Evolutionary conservation across 1,140 invertebrate genomes (phyloP).

Genomic region (Uloborus diversus): DNA sequence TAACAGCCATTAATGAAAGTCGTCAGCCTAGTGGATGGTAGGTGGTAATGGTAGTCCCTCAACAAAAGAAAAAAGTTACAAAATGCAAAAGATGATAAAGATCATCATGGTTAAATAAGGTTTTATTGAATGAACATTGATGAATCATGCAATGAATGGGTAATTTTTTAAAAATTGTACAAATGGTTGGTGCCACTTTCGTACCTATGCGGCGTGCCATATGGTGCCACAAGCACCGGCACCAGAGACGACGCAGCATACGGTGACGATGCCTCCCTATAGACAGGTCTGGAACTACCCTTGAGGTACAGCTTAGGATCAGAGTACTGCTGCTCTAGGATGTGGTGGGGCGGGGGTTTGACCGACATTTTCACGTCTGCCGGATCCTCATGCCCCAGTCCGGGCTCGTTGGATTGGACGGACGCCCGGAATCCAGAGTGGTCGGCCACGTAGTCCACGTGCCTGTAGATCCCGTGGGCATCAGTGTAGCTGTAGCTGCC

Average conservation of each 20-base stretch:
- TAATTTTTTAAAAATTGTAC: too few species aligned
- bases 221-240: not conserved
- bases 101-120: too few species aligned
- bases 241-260: slow-evolving; percentile 1
- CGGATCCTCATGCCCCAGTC: slow-evolving; percentile 38
- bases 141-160: too few species aligned
- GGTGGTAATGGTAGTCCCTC: too few species aligned
- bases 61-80: too few species aligned
- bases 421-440: slow-evolving; percentile 58
- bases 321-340: slow-evolving; percentile 9
- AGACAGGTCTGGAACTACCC: not conserved
- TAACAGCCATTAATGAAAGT: too few species aligned
- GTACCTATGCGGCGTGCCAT: too few species aligned
- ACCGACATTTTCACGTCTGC: slow-evolving; percentile 28
- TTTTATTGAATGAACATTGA: too few species aligned
- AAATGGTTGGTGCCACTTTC: too few species aligned
- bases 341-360: slow-evolving; percentile 23
- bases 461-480: slow-evolving; percentile 37
- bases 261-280: not conserved
- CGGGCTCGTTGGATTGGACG: slow-evolving; percentile 58
- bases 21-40: too few species aligned
- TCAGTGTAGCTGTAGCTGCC: slow-evolving; percentile 54
- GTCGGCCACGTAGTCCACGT: slow-evolving; percentile 58
- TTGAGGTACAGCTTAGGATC: slow-evolving; percentile 31
- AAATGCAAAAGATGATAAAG: too few species aligned